phyloP scores from a whole-genome alignment of 2,797 vertebrate genomes.

The Gymnoscopelus braueri region DNA sequence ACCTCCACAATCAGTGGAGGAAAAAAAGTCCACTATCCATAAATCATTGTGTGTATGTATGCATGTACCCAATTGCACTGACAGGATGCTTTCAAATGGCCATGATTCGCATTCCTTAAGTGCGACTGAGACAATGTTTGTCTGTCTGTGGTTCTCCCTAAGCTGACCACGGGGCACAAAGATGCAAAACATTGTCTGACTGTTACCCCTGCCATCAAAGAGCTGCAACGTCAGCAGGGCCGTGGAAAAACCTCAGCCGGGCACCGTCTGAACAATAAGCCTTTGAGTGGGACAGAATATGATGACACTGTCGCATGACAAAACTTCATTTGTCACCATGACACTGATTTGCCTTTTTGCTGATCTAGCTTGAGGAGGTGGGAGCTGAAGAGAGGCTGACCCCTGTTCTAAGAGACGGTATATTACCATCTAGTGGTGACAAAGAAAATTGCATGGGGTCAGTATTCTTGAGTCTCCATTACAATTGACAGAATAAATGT shows the following conservation, averaged over 20 bases:
- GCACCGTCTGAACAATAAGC: constrained; percentile 50
- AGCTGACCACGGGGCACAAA: constrained; percentile 64
- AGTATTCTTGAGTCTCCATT: background rate
- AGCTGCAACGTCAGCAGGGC: constrained; percentile 56
- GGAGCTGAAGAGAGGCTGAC: background rate
- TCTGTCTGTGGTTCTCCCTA: constrained; percentile 63
- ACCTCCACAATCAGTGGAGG: background rate
- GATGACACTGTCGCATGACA: constrained; percentile 64
- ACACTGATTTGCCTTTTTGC: constrained; percentile 22
- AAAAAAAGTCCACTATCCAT: constrained; percentile 34
- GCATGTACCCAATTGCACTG: constrained; percentile 36
- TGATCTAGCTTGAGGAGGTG: constrained; percentile 25
- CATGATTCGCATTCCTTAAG: constrained; percentile 61
- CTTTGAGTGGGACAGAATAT: constrained; percentile 38
- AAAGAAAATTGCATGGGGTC: constrained; percentile 37
- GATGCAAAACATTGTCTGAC: constrained; percentile 50
- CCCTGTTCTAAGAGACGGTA: constrained; percentile 42
- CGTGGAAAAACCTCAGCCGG: constrained; percentile 47
- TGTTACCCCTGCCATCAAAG: constrained; percentile 63
- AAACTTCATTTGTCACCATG: constrained; percentile 53
- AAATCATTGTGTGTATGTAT: constrained; percentile 50
- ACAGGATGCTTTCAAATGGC: constrained; percentile 55
- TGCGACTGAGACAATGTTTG: constrained; percentile 67
- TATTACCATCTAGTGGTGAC: constrained; percentile 70
- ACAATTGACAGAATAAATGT: constrained; percentile 5